Evolutionary conservation across 2,797 vertebrate genomes (phyloP).

Genomic region (Urocyon cinereoargenteus): DNA sequence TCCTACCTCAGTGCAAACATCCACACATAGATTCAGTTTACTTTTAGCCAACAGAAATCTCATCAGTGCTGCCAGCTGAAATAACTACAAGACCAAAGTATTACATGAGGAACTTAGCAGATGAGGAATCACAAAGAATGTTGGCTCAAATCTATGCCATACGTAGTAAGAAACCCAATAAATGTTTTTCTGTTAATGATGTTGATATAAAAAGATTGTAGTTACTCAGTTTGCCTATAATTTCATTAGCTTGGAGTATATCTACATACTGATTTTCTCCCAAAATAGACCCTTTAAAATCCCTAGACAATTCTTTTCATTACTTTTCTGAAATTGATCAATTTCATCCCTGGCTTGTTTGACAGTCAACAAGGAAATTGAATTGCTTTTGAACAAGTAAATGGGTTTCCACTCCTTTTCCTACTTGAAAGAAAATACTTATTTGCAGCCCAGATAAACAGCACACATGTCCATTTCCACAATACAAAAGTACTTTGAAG

Average conservation of each 20-base stretch:
- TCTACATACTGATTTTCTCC: slow-evolving; percentile 75
- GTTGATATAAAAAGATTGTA: slow-evolving; percentile 46
- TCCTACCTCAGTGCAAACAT: not conserved
- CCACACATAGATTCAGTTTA: not conserved
- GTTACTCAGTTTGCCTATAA: slow-evolving; percentile 42
- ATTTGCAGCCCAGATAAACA: slow-evolving; percentile 76
- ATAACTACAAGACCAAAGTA: not conserved
- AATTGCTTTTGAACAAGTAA: slow-evolving; percentile 80
- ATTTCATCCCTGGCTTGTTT: slow-evolving; percentile 82
- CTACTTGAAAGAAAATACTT: slow-evolving; percentile 78
- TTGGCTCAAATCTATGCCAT: not conserved
- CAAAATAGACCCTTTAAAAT: slow-evolving; percentile 65
- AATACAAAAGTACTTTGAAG: slow-evolving; percentile 68
- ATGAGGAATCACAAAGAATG: not conserved
- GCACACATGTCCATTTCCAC: slow-evolving; percentile 61
- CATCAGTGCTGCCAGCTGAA: not conserved
- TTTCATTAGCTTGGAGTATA: slow-evolving; percentile 71
- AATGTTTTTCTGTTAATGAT: slow-evolving; percentile 53
- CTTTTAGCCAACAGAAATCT: not conserved
- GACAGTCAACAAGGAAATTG: slow-evolving; percentile 83
- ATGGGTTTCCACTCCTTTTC: slow-evolving; percentile 69
- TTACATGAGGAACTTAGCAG: not conserved
- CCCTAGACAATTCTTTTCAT: slow-evolving; percentile 78
- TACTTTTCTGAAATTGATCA: slow-evolving; percentile 83
- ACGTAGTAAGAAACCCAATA: slow-evolving; percentile 6